Evolutionary conservation across 1,140 invertebrate genomes (phyloP).

Genomic region (Camponotus pennsylvanicus): DNA sequence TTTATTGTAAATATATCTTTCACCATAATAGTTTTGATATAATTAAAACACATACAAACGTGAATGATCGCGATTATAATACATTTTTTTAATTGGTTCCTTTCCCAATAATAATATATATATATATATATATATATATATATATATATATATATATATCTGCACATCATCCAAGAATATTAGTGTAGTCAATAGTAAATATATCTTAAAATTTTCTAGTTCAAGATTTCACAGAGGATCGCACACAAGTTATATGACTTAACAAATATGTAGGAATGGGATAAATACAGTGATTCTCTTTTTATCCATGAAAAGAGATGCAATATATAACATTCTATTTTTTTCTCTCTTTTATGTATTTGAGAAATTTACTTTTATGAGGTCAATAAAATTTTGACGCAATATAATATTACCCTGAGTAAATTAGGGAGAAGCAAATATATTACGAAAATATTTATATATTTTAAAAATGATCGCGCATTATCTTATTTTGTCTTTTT

Average conservation of each 20-base stretch:
- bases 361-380: background rate
- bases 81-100: constrained; percentile 60
- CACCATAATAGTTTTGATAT: constrained; percentile 44
- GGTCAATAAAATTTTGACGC: background rate
- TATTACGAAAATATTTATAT: constrained; percentile 34
- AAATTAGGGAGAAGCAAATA: constrained; percentile 2
- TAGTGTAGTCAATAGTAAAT: constrained; percentile 73
- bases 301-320: background rate
- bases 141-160: constrained; percentile 36
- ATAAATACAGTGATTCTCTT: constrained; percentile 33
- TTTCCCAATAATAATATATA: constrained; percentile 31
- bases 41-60: constrained; percentile 68
- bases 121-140: too few relatives aligned
- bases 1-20: constrained; percentile 78
- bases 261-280: constrained; percentile 50
- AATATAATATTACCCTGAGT: background rate
- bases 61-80: constrained; percentile 56
- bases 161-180: constrained; percentile 63
- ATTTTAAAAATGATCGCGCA: constrained; percentile 35
- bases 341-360: background rate
- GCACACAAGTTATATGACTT: constrained; percentile 39
- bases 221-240: constrained; percentile 36
- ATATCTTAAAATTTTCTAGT: constrained; percentile 63
- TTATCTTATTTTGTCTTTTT: constrained; percentile 41
- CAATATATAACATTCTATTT: background rate